A percentile compares a stretch with the other conserved stretches of the same genome.
These are phyloP conservation scores for Gonioctena quinquepunctata DNA, from an alignment of 1,140 invertebrate genomes.

Conservation along the genomic window DNA sequence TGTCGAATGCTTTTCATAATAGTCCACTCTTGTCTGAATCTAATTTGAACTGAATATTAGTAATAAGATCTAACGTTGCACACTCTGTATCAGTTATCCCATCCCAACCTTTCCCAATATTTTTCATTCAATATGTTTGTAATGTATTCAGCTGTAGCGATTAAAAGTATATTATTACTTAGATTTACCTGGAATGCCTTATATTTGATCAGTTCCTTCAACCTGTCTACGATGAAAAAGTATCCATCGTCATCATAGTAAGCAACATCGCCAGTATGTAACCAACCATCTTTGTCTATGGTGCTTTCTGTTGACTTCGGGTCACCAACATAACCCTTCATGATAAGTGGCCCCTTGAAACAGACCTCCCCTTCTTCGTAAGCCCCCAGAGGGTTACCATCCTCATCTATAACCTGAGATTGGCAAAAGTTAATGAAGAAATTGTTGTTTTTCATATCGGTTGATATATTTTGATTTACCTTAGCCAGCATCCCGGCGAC, in stretches of 20 bases:
- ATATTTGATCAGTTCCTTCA: slow-evolving; percentile 45
- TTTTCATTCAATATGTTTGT: no score
- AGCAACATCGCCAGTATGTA: slow-evolving; percentile 81
- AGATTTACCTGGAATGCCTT: slow-evolving; percentile 41
- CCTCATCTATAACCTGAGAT: slow-evolving; percentile 20
- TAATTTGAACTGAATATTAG: no score
- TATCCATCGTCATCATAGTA: slow-evolving; percentile 69
- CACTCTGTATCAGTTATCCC: no score
- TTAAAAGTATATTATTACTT: no score
- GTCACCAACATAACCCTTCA: slow-evolving; percentile 72
- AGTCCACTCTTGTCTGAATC: no score
- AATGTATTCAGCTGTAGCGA: no score
- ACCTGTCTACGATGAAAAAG: slow-evolving; percentile 42
- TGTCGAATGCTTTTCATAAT: no score
- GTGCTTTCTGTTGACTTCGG: slow-evolving; percentile 65
- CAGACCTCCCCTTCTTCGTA: slow-evolving; percentile 72
- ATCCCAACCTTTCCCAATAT: no score
- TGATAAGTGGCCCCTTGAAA: slow-evolving; percentile 68
- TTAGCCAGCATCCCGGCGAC: slow-evolving; percentile 66
- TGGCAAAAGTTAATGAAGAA: neutral
- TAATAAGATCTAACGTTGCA: no score
- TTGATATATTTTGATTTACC: slow-evolving; percentile 31
- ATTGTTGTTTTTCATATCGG: neutral
- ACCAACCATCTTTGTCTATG: slow-evolving; percentile 73
- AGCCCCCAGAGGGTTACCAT: slow-evolving; percentile 59